Evolutionary conservation across 2,797 vertebrate species (phyloP).

Genomic region (Melanotaenia maccullochi): DNA sequence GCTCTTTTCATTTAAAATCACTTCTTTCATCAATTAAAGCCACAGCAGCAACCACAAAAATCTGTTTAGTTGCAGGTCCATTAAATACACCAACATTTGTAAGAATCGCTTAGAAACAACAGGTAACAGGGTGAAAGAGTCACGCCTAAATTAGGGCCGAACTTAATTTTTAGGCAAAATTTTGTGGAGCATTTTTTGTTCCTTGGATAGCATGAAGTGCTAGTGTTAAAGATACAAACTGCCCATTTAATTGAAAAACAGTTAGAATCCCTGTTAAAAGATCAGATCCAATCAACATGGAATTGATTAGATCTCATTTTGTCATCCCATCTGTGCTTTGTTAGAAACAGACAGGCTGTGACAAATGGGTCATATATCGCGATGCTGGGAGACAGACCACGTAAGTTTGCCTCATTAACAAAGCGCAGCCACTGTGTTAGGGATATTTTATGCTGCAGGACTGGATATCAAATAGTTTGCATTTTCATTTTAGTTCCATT

Average conservation of each 20-base stretch:
- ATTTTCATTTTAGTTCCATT: background rate
- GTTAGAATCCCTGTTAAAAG: slow-evolving; percentile 23
- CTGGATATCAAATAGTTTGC: slow-evolving; percentile 22
- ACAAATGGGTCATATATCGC: slow-evolving; percentile 66
- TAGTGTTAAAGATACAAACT: slow-evolving; percentile 28
- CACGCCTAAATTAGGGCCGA: slow-evolving; percentile 4
- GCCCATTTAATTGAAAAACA: slow-evolving; percentile 33
- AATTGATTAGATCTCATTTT: slow-evolving; percentile 61
- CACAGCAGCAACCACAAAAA: background rate
- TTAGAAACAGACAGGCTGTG: slow-evolving; percentile 67
- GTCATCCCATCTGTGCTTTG: slow-evolving; percentile 66
- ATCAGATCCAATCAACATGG: slow-evolving; percentile 41
- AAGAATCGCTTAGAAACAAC: no score
- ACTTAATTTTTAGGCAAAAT: background rate
- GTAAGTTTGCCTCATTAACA: slow-evolving; percentile 61
- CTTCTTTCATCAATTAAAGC: background rate
- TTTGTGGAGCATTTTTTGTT: slow-evolving; percentile 30
- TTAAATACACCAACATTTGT: background rate
- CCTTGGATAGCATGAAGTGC: slow-evolving; percentile 1
- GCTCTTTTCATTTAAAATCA: background rate
- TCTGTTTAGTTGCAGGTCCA: background rate
- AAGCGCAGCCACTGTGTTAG: slow-evolving; percentile 47
- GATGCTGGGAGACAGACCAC: slow-evolving; percentile 52
- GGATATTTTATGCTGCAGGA: slow-evolving; percentile 24
- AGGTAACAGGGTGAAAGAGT: background rate